These are phyloP conservation scores for Strigamia transsilvanica DNA, from an alignment of 2,888 invertebrate species.

Conservation along the genomic window DNA sequence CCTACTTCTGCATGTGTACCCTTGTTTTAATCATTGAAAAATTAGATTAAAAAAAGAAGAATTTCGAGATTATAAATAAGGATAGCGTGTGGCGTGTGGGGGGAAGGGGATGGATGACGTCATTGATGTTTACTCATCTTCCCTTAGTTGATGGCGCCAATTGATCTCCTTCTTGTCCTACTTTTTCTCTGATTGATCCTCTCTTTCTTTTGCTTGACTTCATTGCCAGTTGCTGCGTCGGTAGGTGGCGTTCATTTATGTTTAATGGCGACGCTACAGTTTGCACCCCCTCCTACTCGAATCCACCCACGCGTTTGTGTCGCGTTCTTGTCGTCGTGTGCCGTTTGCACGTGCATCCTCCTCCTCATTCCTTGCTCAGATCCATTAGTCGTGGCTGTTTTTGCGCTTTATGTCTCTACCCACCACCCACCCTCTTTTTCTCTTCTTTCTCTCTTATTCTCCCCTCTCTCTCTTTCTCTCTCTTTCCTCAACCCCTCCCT, in stretches of 20 bases:
- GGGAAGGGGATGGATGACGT: not conserved
- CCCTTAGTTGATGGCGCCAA: conserved; percentile 39
- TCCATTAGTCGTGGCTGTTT: conserved; percentile 49
- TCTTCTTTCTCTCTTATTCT: not conserved
- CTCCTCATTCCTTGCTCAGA: conserved; percentile 40
- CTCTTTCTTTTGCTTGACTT: conserved; percentile 43
- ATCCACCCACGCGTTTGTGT: conserved; percentile 32
- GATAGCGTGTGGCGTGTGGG: not conserved
- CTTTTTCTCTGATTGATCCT: conserved; percentile 46
- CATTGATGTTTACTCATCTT: conserved; percentile 39
- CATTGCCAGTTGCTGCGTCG: conserved; percentile 45
- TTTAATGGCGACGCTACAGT: conserved; percentile 49
- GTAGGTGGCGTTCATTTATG: conserved; percentile 47
- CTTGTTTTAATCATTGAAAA: not conserved
- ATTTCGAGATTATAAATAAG: not conserved
- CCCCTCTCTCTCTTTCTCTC: not conserved
- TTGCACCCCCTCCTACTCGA: conserved; percentile 31
- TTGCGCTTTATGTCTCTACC: conserved; percentile 35
- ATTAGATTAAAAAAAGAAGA: not conserved
- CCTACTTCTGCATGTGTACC: not conserved
- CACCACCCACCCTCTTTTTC: not conserved
- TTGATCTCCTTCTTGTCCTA: conserved; percentile 41
- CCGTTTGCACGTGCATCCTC: conserved; percentile 40
- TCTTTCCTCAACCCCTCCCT: not conserved
- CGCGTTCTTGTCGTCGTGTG: conserved; percentile 48